phyloP scores from a whole-genome alignment of 1,140 invertebrate genomes.

The Pogonomyrmex barbatus region DNA sequence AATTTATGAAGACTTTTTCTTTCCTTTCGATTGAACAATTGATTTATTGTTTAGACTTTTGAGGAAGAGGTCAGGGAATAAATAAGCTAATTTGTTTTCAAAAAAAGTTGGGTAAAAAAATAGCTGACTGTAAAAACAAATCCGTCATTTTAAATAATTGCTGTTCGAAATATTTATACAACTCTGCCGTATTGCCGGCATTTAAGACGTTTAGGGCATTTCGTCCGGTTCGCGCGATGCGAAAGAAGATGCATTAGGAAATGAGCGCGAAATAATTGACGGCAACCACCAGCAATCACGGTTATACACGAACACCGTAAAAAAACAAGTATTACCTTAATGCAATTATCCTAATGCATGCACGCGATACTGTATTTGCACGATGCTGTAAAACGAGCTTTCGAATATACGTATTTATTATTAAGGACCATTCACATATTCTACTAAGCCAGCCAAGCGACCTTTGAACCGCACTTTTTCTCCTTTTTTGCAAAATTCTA shows the following conservation, averaged over 20 bases:
- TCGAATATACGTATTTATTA: conserved; percentile 4
- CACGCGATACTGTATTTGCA: conserved; percentile 21
- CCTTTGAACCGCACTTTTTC: background rate
- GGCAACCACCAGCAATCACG: conserved; percentile 50
- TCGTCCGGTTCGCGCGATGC: no score
- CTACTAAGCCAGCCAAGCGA: no score
- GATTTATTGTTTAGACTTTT: background rate
- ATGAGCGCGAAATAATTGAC: conserved; percentile 61
- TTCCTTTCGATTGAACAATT: background rate
- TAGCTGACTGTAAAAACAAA: background rate
- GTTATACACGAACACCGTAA: conserved; percentile 24
- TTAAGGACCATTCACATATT: background rate
- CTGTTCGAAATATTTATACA: background rate
- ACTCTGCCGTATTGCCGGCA: background rate
- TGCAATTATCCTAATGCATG: conserved; percentile 58
- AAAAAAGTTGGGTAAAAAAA: background rate
- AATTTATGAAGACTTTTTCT: background rate
- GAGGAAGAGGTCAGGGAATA: background rate
- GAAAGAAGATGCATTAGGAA: conserved; percentile 65
- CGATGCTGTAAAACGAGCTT: conserved; percentile 3
- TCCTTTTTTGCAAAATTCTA: no score
- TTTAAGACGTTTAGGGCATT: background rate
- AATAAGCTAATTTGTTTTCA: background rate
- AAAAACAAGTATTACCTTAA: conserved; percentile 35
- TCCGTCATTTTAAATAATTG: background rate